Percentiles rank a stretch among this genome's conserved stretches.
These are phyloP conservation scores for Melikaiella ostensackeni DNA, from an alignment of 2,888 invertebrate genomes.

Conservation along the genomic window DNA sequence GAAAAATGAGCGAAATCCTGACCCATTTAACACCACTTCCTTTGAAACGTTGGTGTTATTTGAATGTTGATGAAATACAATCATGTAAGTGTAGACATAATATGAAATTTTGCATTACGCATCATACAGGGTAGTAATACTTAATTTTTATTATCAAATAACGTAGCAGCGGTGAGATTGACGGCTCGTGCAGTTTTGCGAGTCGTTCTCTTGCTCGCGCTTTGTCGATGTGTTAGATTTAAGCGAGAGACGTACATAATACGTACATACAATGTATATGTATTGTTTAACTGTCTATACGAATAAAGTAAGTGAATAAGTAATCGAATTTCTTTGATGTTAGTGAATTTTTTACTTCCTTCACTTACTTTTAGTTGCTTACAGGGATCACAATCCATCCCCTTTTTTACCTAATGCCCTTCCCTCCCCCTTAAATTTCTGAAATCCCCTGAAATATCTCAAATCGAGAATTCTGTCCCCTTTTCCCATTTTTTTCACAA, in stretches of 20 bases:
- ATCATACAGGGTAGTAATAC: constrained; percentile 74
- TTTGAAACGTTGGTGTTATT: constrained; percentile 61
- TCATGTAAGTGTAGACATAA: constrained; percentile 30
- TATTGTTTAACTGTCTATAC: constrained; percentile 75
- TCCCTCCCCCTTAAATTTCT: too few relatives aligned
- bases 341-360: neutral
- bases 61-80: constrained; percentile 64
- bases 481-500: too few relatives aligned
- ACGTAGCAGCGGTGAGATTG: constrained; percentile 60
- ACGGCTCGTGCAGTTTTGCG: constrained; percentile 46
- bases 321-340: constrained; percentile 40
- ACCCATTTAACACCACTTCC: constrained; percentile 62
- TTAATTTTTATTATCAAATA: constrained; percentile 69
- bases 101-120: constrained; percentile 68
- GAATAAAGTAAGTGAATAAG: constrained; percentile 53
- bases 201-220: constrained; percentile 55
- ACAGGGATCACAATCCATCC: too few relatives aligned
- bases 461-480: too few relatives aligned
- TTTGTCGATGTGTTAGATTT: constrained; percentile 73
- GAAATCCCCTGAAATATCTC: too few relatives aligned
- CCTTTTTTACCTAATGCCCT: too few relatives aligned
- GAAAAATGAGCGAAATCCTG: constrained; percentile 42
- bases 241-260: constrained; percentile 69
- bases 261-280: constrained; percentile 73
- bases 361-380: neutral